Evolutionary conservation across 2,888 invertebrate species (phyloP), one percentile per base, ranked within the genome.

Genomic region (Neocrepidodera transversa): DNA sequence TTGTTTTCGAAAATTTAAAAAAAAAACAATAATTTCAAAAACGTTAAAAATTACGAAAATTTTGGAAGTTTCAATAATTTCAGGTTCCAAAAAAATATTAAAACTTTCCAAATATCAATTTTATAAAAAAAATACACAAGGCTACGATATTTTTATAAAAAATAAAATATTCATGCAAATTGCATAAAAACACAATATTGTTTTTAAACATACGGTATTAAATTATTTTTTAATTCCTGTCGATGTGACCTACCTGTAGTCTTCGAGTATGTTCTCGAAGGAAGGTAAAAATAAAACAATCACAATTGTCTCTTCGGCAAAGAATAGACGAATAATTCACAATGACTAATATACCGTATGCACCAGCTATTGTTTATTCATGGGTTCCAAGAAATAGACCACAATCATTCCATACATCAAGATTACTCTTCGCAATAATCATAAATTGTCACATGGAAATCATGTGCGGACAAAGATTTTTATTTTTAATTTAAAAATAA

Each of bases 271-370:
- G 42, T 42, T 42, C 18, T 20, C 20, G 11, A n/a, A n/a, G n/a
- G n/a, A n/a, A 32, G 14, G n/a, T 16, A 14, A 26, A 45, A 45
- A 45, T 10, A 45, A 45, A 45, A 45, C 45, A 20, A 20, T 20
- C 42, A 42, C 45, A 45, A 45, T 45, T 45, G 45, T 26, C 26
- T 23, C 23, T 18, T 16, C 45, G 26, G 13, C 28, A 51, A 57
- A 57, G 43, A 57, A 32, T 20, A 26, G 23, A 17, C 16, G 20
- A 26, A 38, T 45, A 32, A 57, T 57, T 49, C 57, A 48, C 49
- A 57, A 49, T 57, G 57, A 57, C 50, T 57, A 57, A 57, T 57
- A n/a, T n/a, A 45, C 50, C 43, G 57, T 51, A 45, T 45, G 45
- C 45, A 45, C 45, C 45, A 14, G 45, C 45, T 26, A 50, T 50